phyloP scores from a whole-genome alignment of 2,888 invertebrate species.

The Acholoe squamosa region DNA sequence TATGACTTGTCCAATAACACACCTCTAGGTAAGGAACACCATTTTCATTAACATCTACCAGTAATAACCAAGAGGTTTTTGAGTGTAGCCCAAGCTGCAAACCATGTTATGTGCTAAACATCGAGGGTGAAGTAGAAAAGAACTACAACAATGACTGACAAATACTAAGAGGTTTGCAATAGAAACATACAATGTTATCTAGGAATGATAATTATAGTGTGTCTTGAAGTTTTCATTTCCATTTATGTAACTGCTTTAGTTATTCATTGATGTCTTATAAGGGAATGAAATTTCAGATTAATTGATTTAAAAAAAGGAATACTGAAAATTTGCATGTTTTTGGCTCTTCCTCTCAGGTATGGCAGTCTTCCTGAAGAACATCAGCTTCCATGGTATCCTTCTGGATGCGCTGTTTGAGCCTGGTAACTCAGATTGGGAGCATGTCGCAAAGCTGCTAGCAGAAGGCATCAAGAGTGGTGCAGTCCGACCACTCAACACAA shows the following conservation, averaged over 20 bases:
- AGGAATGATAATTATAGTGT: too few relatives aligned
- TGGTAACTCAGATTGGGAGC: conserved; percentile 87
- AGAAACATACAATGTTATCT: too few relatives aligned
- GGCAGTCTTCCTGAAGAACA: conserved; percentile 97
- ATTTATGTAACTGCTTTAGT: too few relatives aligned
- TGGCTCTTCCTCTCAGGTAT: conserved; percentile 87
- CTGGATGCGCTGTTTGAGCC: conserved; percentile 95
- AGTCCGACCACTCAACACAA: conserved; percentile 94
- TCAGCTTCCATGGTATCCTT: conserved; percentile 97
- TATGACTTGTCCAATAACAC: conserved; percentile 96
- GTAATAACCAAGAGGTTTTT: too few relatives aligned
- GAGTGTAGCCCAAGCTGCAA: too few relatives aligned
- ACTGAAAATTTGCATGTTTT: conserved; percentile 69
- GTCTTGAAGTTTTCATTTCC: too few relatives aligned
- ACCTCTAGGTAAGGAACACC: conserved; percentile 86
- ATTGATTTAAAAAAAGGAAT: background rate
- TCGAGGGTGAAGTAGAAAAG: background rate
- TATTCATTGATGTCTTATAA: background rate
- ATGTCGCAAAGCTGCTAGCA: conserved; percentile 90
- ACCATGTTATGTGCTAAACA: too few relatives aligned
- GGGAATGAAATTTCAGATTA: background rate
- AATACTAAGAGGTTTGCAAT: too few relatives aligned
- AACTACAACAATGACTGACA: too few relatives aligned
- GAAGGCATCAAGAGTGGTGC: conserved; percentile 94
- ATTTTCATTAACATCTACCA: too few relatives aligned